Base-by-base conservation (phyloP, 2,113 vertebrate genomes). In the human (Homo sapiens) region DNA sequence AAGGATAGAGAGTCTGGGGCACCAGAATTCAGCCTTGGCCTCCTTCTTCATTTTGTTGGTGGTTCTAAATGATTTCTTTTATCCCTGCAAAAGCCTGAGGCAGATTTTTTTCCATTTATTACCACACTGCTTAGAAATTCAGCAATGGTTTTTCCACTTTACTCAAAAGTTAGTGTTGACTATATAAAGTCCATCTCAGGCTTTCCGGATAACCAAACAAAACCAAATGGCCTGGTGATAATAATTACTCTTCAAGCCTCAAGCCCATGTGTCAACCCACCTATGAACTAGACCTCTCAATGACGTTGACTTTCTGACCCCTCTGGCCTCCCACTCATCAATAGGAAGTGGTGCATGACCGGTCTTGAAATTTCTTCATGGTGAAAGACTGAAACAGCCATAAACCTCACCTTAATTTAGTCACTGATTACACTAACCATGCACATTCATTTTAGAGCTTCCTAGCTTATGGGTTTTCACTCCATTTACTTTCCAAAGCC, bases 401-500 rank as follows among this genome's bases (percentile, higher is more conserved):
- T 96, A 94, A 91, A 91, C 6, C 38, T 97, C 75, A 72, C 52
- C 92, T 96, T 97, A 96, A 97, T 89, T 64, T 95, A 98, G 96
- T 94, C 94, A 72, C 93, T 92, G 93, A 96, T 98, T 97, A 95
- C 80, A 97, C 83, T 97, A 97, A 97, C 95, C 97, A 98, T 72
- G 89, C 11, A 52, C 22, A 35, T 97, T 96, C 64, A 98, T 96
- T 98, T 97, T 93, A 98, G 96, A 96, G 78, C n/a, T 96, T 89
- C 96, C 78, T 61, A 92, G 40, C 89, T 98, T 96, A 95, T 84
- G 75, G 48, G 94, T 97, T 98, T 84, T 83, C 93, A 94, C 96
- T 98, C 96, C 97, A 97, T 98, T 97, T 98, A 93, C 90, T 96
- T 97, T 93, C 79, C 30, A 48, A 93, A 88, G 50, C n/a, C 96